Conservation (phyloP, 2,888 invertebrate species). For the Leptarthrus brevirostris region DNA sequence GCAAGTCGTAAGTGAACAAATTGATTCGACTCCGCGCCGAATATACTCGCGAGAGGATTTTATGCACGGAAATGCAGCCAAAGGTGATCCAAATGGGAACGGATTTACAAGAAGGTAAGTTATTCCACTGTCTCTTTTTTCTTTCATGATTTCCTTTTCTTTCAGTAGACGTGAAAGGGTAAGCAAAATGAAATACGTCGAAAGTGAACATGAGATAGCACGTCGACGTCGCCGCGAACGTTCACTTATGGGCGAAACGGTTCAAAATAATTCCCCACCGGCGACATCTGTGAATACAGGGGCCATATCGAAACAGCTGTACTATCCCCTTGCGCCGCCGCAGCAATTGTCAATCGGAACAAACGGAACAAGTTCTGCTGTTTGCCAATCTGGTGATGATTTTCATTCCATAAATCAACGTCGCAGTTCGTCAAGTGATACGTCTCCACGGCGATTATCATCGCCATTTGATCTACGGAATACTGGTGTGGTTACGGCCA, state of each 20-base stretch:
- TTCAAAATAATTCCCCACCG: background rate
- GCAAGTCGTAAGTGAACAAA: background rate
- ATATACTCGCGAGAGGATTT: conserved; percentile 81
- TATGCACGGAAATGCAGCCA: conserved; percentile 78
- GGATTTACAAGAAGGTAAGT: conserved; percentile 50
- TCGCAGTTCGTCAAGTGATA: conserved; percentile 23
- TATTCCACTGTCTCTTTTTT: conserved; percentile 4
- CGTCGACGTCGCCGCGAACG: conserved; percentile 54
- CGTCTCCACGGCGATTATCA: conserved; percentile 70
- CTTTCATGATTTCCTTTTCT: background rate
- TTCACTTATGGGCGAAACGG: background rate
- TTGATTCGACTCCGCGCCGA: background rate
- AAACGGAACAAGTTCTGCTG: background rate
- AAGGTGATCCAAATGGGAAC: conserved; percentile 68
- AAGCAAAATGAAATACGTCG: conserved; percentile 55
- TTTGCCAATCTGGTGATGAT: conserved; percentile 12
- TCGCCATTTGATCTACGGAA: conserved; percentile 70
- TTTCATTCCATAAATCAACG: conserved; percentile 36
- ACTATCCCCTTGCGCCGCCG: too few relatives aligned
- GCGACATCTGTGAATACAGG: conserved; percentile 41
- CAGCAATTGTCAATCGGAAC: conserved; percentile 10
- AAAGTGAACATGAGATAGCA: conserved; percentile 52
- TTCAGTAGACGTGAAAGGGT: conserved; percentile 51
- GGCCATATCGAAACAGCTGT: conserved; percentile 51
- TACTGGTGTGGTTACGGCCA: conserved; percentile 80